These are phyloP conservation scores for Diprion similis DNA, from an alignment of 1,140 invertebrate genomes.

Conservation along the genomic window DNA sequence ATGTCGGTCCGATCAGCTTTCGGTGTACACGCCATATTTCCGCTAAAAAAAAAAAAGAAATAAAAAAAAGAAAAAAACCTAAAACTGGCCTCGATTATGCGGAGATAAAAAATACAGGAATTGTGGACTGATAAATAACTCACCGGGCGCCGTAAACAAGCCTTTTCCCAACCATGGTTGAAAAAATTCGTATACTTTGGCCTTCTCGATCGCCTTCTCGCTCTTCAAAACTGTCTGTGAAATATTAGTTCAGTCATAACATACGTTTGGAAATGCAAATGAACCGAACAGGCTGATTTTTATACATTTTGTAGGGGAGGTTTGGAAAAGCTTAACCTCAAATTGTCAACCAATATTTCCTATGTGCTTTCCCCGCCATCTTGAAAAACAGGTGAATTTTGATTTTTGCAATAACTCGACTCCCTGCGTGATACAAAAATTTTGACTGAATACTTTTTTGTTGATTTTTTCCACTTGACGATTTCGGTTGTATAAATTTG, in stretches of 20 bases:
- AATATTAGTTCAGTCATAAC: neutral
- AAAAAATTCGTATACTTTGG: slow-evolving; percentile 71
- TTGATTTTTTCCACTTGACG: too few relatives aligned
- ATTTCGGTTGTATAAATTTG: too few relatives aligned
- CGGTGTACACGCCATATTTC: slow-evolving; percentile 71
- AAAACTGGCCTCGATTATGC: neutral
- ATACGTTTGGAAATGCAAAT: neutral
- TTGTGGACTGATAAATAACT: slow-evolving; percentile 28
- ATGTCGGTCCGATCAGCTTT: slow-evolving; percentile 75
- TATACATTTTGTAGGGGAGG: too few relatives aligned
- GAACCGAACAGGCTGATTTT: too few relatives aligned
- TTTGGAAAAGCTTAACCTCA: too few relatives aligned
- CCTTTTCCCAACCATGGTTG: slow-evolving; percentile 73
- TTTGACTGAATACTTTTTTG: too few relatives aligned
- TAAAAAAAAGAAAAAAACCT: slow-evolving; percentile 28
- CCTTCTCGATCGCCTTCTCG: slow-evolving; percentile 68
- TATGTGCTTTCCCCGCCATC: too few relatives aligned
- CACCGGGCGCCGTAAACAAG: slow-evolving; percentile 69
- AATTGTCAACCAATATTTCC: too few relatives aligned
- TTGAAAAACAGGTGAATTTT: too few relatives aligned
- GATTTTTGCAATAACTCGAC: too few relatives aligned
- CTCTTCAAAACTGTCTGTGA: neutral
- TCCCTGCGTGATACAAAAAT: too few relatives aligned
- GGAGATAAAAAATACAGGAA: too few relatives aligned
- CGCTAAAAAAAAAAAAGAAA: slow-evolving; percentile 53